Percentiles rank a stretch among this genome's conserved stretches.
Conservation (phyloP, 2,888 invertebrate species). For the Drosophila limbata region DNA sequence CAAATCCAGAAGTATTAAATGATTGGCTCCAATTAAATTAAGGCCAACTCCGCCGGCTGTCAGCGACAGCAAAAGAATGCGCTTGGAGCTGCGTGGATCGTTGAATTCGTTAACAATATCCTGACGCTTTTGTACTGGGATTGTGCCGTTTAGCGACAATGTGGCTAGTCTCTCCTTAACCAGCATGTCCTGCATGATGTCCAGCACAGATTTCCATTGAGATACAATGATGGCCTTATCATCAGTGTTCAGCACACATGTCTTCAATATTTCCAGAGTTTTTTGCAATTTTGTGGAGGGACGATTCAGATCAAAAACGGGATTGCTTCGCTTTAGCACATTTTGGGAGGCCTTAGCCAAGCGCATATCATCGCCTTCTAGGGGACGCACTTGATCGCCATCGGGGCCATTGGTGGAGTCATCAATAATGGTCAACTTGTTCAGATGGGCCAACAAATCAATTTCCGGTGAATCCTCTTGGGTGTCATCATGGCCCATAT, state of each 20-base stretch:
- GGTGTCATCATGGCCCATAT: constrained; percentile 70
- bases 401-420: constrained; percentile 10
- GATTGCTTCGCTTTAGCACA: constrained; percentile 89
- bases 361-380: constrained; percentile 83
- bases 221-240: constrained; percentile 95
- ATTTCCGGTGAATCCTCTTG: constrained; percentile 85
- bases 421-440: constrained; percentile 87
- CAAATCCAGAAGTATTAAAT: constrained; percentile 94
- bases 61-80: constrained; percentile 93
- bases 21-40: constrained; percentile 96
- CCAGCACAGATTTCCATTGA: constrained; percentile 95
- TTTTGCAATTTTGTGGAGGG: constrained; percentile 89
- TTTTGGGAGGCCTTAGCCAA: constrained; percentile 87
- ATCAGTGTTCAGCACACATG: constrained; percentile 86
- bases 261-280: constrained; percentile 87
- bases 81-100: constrained; percentile 86
- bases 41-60: constrained; percentile 98
- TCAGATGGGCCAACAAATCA: constrained; percentile 88
- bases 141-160: constrained; percentile 90
- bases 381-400: neutral
- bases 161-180: constrained; percentile 86
- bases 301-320: constrained; percentile 88
- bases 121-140: constrained; percentile 90
- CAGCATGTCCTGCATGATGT: constrained; percentile 90
- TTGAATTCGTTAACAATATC: constrained; percentile 91